These are phyloP conservation scores for Plumapathes pennacea DNA, from an alignment of 92 coral and sea anemone genomes.

Conservation along the genomic window DNA sequence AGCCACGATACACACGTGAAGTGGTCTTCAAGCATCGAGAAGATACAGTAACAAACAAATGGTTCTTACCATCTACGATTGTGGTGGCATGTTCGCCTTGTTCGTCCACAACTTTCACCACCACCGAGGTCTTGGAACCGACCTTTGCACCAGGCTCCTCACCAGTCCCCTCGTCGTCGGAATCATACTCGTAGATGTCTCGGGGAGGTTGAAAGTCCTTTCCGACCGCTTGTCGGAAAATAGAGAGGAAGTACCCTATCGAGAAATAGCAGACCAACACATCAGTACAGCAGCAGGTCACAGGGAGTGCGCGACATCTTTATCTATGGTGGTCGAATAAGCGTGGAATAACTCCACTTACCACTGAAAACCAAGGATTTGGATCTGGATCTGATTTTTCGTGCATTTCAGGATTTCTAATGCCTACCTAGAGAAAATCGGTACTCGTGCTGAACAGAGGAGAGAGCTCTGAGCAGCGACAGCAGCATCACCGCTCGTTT, in stretches of 20 bases:
- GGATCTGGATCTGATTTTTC: too few relatives aligned
- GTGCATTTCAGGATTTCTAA: too few relatives aligned
- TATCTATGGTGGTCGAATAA: too few relatives aligned
- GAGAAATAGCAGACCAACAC: too few relatives aligned
- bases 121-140: slow-evolving; percentile 41
- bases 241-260: slow-evolving; percentile 76
- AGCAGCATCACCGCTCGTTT: slow-evolving; percentile 84
- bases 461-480: slow-evolving; percentile 69
- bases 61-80: neutral
- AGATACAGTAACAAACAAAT: too few relatives aligned
- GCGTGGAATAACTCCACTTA: too few relatives aligned
- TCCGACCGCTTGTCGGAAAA: slow-evolving; percentile 82
- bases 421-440: slow-evolving; percentile 90
- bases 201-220: slow-evolving; percentile 49
- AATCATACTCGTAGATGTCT: slow-evolving; percentile 68
- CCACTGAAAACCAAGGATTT: too few relatives aligned
- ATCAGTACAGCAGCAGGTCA: too few relatives aligned
- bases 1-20: too few relatives aligned
- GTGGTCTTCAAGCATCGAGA: too few relatives aligned
- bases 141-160: slow-evolving; percentile 7
- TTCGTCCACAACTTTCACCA: slow-evolving; percentile 59
- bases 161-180: slow-evolving; percentile 44
- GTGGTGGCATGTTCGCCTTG: slow-evolving; percentile 10
- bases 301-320: too few relatives aligned
- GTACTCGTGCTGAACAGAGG: slow-evolving; percentile 88